A percentile compares a stretch with the other conserved stretches of the same genome.
These are phyloP conservation scores for Seira musarum DNA, from an alignment of 2,888 invertebrate genomes.

Conservation along the genomic window DNA sequence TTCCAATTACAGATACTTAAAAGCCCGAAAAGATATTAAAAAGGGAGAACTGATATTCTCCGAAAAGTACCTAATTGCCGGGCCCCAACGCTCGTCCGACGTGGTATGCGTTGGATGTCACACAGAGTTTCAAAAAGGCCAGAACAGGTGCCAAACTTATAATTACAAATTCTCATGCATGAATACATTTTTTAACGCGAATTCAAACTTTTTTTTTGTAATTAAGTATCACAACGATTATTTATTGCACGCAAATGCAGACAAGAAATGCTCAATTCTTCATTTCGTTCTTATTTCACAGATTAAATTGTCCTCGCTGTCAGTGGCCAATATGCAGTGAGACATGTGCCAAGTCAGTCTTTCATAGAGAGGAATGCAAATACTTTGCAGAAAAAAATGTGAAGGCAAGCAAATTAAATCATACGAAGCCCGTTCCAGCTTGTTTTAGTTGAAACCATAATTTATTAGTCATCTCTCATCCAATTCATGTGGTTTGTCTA, in stretches of 20 bases:
- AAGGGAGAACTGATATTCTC: constrained; percentile 64
- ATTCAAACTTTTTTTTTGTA: no score
- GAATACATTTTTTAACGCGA: no score
- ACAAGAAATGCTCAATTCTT: neutral
- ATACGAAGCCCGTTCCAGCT: no score
- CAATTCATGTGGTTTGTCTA: neutral
- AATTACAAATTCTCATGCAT: no score
- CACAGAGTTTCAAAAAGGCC: constrained; percentile 72
- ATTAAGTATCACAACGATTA: neutral
- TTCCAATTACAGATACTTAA: constrained; percentile 54
- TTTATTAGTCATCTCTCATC: constrained; percentile 22
- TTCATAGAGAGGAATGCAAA: constrained; percentile 67
- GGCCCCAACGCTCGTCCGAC: constrained; percentile 68
- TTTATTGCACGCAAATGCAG: constrained; percentile 22
- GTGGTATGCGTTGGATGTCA: constrained; percentile 70
- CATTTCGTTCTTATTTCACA: constrained; percentile 18
- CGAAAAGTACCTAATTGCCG: constrained; percentile 70
- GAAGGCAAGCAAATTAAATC: constrained; percentile 49
- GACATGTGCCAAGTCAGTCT: constrained; percentile 68
- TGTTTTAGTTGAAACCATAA: neutral
- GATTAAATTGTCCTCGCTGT: constrained; percentile 66
- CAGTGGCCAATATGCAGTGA: constrained; percentile 70
- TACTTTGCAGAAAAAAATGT: constrained; percentile 65
- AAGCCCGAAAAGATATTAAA: constrained; percentile 57
- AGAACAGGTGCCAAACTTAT: constrained; percentile 58